Evolutionary conservation across 2,797 vertebrate genomes (phyloP).

Genomic region (Scolopax bukidnonensis): DNA sequence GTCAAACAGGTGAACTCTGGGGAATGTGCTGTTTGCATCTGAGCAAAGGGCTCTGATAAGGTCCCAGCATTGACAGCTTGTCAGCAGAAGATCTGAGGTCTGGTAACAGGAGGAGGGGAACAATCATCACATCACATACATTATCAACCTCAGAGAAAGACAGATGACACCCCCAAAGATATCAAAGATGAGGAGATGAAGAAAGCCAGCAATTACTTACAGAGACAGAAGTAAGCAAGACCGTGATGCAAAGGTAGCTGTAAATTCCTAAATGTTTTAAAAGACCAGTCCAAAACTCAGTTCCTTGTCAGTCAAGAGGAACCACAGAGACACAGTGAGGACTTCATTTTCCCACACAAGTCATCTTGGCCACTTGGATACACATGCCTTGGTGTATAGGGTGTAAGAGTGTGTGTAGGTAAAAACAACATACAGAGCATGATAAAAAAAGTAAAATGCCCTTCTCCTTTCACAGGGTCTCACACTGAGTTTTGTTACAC

Average conservation of each 20-base stretch:
- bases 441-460: not conserved
- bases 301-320: not conserved
- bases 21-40: not conserved
- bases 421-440: not conserved
- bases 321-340: not conserved
- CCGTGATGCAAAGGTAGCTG: not conserved
- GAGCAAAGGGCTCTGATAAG: not conserved
- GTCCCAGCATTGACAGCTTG: accelerated
- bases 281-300: not conserved
- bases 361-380: not conserved
- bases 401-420: not conserved
- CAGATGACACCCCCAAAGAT: not conserved
- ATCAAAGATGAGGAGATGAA: not conserved
- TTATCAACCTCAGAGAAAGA: not conserved
- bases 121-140: not conserved
- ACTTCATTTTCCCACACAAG: not conserved
- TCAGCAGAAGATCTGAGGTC: not conserved
- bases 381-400: not conserved
- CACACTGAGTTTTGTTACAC: not conserved
- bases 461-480: not conserved
- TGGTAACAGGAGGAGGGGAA: not conserved
- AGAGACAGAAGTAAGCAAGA: not conserved
- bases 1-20: not conserved
- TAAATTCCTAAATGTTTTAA: not conserved
- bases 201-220: not conserved